Conservation (phyloP, 2,113 vertebrate genomes). For the Oreochromis spilurus region DNA sequence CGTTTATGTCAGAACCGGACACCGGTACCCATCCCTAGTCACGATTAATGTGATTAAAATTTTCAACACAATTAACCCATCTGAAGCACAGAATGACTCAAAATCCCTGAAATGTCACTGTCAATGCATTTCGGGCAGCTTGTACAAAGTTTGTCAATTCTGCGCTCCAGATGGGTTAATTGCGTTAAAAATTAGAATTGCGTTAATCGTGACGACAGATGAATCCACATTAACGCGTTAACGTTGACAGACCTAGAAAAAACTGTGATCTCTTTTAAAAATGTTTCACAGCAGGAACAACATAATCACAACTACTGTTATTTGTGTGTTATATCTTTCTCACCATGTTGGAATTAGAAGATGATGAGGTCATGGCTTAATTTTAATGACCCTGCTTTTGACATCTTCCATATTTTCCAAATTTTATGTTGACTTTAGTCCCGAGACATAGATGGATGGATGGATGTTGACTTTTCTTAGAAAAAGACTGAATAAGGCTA, state of each 20-base stretch:
- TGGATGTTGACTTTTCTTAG: neutral
- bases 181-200: neutral
- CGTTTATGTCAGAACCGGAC: too few relatives aligned
- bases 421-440: neutral
- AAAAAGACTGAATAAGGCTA: neutral
- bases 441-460: neutral
- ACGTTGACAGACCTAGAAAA: accelerated
- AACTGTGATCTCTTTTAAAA: neutral
- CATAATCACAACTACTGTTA: neutral
- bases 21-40: too few relatives aligned
- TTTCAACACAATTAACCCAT: accelerated
- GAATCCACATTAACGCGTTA: neutral
- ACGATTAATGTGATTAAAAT: neutral
- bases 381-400: neutral
- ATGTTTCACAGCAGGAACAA: neutral
- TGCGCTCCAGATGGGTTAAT: neutral
- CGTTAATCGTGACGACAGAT: accelerated
- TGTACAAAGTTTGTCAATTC: accelerated
- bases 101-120: neutral
- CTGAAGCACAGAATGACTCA: neutral
- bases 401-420: neutral
- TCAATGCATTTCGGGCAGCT: neutral
- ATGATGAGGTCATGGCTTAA: neutral
- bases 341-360: neutral
- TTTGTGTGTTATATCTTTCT: neutral